These are phyloP conservation scores for Helicolenus hilgendorfi DNA, from an alignment of 2,797 vertebrate genomes.

Conservation along the genomic window DNA sequence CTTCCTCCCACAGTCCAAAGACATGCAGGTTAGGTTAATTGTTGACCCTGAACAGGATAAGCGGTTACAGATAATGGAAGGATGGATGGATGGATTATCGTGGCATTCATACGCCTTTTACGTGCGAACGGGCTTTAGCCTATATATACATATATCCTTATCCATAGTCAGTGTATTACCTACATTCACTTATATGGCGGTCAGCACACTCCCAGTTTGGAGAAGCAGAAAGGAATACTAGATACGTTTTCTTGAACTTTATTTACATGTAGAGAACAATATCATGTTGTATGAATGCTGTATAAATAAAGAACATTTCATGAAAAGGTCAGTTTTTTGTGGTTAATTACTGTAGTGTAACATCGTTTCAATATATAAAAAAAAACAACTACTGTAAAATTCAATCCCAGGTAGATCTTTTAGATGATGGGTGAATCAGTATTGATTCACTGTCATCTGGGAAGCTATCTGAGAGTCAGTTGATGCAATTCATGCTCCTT, in stretches of 20 bases:
- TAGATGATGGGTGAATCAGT: background rate
- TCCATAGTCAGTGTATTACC: background rate
- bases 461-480: background rate
- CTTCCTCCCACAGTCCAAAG: too few relatives aligned
- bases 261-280: background rate
- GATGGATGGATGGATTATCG: too few relatives aligned
- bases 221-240: too few relatives aligned
- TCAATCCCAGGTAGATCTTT: background rate
- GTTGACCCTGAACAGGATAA: too few relatives aligned
- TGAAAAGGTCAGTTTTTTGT: background rate
- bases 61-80: too few relatives aligned
- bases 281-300: background rate
- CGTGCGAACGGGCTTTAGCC: too few relatives aligned
- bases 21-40: too few relatives aligned
- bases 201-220: too few relatives aligned
- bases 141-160: background rate
- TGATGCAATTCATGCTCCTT: slow-evolving; percentile 17
- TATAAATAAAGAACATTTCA: background rate
- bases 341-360: background rate
- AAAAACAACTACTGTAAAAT: background rate
- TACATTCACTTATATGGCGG: background rate
- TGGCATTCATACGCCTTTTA: too few relatives aligned
- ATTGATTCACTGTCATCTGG: background rate
- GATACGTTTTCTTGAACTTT: too few relatives aligned
- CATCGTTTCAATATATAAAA: background rate